Evolutionary conservation across 2,113 vertebrate species (phyloP), one percentile per base, ranked within the genome.

Genomic region (Vidua chalybeata): DNA sequence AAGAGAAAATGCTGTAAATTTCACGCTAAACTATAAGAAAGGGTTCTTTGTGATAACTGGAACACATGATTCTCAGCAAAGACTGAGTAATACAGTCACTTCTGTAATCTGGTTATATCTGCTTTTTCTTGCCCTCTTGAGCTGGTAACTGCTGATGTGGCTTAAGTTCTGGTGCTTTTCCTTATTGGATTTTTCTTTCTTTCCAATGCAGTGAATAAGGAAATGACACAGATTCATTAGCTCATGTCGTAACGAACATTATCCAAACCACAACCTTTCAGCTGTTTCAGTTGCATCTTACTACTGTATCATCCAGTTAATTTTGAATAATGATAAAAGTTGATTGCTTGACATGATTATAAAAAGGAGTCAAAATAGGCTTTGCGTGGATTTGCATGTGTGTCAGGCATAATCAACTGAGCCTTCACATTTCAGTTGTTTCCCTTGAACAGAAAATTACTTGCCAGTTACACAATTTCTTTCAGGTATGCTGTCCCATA

Each of bases 111-210:
- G 7, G 55, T 87, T 95, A 51, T 91, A 87, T 86, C 79, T 84
- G 63, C 54, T 76, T 90, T 90, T 89, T 63, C 75, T 85, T 90
- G 67, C 62, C 49, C 58, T 72, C 31, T 74, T 90, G 51, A 86
- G 30, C 62, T 43, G 35, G 31, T 84, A 74, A 67, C 86, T 94
- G 83, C 88, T 94, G 76, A 95, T 77, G 63, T 51, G 72, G 79
- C 92, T 94, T 93, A 90, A 43, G 51, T 93, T 93, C 72, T 74
- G 56, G 26, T 93, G 49, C 56, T 89, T 92, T 39, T 84, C 30
- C 46, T 51, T 74, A 46, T 13, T 92, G 55, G 33, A 67, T 87
- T 73, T 77, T 80, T 59, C 72, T 82, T 81, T 64, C 11, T 81
- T 87, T 89, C 46, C 35, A 69, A 1, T 90, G 49, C 31, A 73